Evolutionary conservation across 2,113 vertebrate species (phyloP).

Genomic region (Sclerurus mexicanus): DNA sequence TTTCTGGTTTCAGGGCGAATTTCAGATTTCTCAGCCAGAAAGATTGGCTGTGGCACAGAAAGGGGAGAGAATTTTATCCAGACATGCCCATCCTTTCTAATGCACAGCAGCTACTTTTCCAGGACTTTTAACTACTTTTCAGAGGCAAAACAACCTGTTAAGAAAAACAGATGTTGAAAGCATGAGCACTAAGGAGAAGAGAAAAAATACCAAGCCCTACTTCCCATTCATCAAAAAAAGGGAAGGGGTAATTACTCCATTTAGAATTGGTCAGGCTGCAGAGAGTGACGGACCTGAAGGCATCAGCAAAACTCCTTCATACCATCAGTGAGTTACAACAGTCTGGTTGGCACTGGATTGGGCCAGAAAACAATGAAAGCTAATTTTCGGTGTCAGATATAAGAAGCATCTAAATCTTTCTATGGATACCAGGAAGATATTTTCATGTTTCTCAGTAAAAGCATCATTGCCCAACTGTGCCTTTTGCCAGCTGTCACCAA

Average conservation of each 20-base stretch:
- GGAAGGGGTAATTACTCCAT: not conserved
- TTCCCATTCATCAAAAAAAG: not conserved
- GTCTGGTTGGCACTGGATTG: not conserved
- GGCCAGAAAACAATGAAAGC: not conserved
- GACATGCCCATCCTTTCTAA: not conserved
- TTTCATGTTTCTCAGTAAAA: not conserved
- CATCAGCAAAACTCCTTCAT: not conserved
- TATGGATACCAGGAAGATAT: not conserved
- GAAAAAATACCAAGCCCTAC: not conserved
- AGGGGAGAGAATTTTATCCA: not conserved
- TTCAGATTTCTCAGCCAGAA: not conserved
- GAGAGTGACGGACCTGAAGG: not conserved
- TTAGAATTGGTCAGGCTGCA: not conserved
- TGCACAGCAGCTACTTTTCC: not conserved
- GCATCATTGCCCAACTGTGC: not conserved
- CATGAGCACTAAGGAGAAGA: not conserved
- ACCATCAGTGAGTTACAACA: not conserved
- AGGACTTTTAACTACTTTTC: not conserved
- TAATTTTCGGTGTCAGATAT: not conserved
- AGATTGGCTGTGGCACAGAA: not conserved
- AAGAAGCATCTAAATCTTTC: not conserved
- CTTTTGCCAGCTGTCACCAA: not conserved
- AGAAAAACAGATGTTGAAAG: not conserved
- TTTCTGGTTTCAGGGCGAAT: not conserved
- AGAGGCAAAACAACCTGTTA: not conserved